Evolutionary conservation across 2,113 vertebrate genomes (phyloP), one percentile per base, ranked within the genome.

Genomic region (Phylloscopus whistleri): DNA sequence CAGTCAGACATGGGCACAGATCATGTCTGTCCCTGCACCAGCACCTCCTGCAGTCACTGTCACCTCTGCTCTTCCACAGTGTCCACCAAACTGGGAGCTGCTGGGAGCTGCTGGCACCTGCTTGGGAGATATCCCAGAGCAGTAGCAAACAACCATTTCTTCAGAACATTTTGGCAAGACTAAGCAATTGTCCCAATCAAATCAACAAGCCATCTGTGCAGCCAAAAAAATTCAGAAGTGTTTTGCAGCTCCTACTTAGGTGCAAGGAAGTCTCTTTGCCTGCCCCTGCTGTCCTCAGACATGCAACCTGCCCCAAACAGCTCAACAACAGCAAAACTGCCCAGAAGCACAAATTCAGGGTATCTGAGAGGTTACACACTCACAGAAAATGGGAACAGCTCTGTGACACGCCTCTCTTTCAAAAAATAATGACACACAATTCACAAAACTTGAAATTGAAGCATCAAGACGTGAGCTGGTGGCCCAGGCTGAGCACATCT

Each of bases 11-110:
- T 0, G 0, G 19, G 55, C 66, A 56, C 73, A 24, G 22, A 10
- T 13, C 0, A 0, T 21, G 33, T 10, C 44, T 31, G 60, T 23
- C 13, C 48, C 20, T 3, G 0, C 44, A 37, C 10, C 66, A 41
- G 48, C 53, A 52, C 22, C 63, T 63, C 79, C 33, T 15, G 53
- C 66, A 58, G 6, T 5, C 62, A 1, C n/a, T 23, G 19, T 6
- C 17, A 17, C 41, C 26, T 35, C 56, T 68, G 26, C 41, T 44
- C 39, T 19, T 11, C 30, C 30, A 4, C 59, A 16, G 41, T 1
- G 2, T 1, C 59, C 76, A 39, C 21, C 51, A 22, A 27, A 21
- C 2, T 0, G 13, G 24, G 41, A 41, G 41, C 41, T 64, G 55
- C 56, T 63, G 33, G 26, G 21, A 87, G 60, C 81, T 84, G 27